phyloP scores from a whole-genome alignment of 2,113 vertebrate genomes.

The Grallaria varia region DNA sequence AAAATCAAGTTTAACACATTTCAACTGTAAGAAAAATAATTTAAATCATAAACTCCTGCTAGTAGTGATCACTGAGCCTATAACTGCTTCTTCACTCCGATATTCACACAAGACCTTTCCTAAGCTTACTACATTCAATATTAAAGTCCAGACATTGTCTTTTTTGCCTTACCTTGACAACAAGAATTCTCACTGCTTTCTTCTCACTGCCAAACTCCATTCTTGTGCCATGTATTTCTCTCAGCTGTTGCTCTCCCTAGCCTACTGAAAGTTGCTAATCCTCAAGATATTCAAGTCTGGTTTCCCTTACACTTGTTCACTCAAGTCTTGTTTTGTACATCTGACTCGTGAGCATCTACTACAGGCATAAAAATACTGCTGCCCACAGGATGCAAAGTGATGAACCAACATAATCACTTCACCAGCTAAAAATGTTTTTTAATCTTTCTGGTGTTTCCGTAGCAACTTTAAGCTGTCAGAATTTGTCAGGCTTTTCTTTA shows the following conservation, averaged over 20 bases:
- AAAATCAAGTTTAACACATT: background rate
- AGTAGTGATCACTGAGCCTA: background rate
- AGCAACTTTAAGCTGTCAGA: background rate
- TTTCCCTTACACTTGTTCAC: background rate
- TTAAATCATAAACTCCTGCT: background rate
- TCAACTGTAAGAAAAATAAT: background rate
- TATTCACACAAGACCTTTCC: background rate
- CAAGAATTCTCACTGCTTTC: background rate
- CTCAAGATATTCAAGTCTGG: background rate
- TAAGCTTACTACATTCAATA: background rate
- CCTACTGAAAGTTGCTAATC: background rate
- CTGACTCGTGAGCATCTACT: background rate
- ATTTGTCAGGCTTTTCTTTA: background rate
- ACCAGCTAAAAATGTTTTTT: background rate
- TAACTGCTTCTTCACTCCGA: background rate
- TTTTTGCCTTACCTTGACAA: background rate
- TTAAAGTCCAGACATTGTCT: background rate
- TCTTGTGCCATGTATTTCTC: background rate
- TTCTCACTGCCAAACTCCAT: background rate
- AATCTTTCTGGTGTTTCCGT: background rate
- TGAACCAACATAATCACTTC: background rate
- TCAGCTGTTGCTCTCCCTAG: background rate
- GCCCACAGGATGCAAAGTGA: background rate
- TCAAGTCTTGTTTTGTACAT: background rate
- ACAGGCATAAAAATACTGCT: background rate